Conservation (phyloP, 2,797 vertebrate genomes). For the Apodemus agrarius region DNA sequence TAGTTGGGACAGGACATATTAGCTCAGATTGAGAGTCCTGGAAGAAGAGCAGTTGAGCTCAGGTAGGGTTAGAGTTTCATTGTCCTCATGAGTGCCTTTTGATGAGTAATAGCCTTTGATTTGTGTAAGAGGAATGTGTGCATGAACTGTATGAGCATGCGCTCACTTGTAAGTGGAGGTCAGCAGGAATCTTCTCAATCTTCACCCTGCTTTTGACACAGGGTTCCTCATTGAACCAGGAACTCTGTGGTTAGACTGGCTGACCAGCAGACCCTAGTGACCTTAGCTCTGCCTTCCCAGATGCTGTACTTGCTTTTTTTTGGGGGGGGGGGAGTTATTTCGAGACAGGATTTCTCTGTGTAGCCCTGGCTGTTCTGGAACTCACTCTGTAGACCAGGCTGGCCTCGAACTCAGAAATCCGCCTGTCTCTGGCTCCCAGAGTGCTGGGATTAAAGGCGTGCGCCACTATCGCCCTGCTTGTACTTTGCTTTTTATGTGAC, state of each 20-base stretch:
- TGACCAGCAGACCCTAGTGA: background rate
- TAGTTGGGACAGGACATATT: background rate
- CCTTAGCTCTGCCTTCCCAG: background rate
- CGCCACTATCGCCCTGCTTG: no score
- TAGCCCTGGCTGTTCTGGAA: no score
- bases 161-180: background rate
- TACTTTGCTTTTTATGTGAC: background rate
- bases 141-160: background rate
- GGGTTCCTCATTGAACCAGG: background rate
- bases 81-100: background rate
- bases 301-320: no score
- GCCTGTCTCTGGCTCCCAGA: no score
- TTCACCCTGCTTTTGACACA: background rate
- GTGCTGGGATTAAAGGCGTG: no score
- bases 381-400: no score
- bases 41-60: background rate
- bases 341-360: no score
- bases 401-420: no score
- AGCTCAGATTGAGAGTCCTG: background rate
- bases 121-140: background rate
- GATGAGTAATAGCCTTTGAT: background rate
- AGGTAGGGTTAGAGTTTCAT: background rate
- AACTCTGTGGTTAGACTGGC: background rate
- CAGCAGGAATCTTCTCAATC: background rate
- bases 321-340: no score